Evolutionary conservation across 2,888 invertebrate genomes (phyloP), one percentile per base, ranked within the genome.

Genomic region (Macrophya annulata): DNA sequence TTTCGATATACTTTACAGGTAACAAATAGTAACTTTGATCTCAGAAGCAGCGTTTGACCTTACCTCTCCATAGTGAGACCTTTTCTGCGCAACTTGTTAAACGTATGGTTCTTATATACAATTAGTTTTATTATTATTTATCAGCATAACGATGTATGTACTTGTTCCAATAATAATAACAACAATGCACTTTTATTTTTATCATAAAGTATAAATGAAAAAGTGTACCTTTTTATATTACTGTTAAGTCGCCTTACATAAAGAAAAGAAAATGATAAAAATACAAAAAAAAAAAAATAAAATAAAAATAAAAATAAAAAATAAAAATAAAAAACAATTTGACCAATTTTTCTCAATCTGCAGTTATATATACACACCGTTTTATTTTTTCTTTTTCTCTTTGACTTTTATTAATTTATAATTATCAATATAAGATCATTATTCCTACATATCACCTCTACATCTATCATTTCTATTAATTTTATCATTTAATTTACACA

Each of bases 141-240:
- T 87, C 88, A 89, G 87, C 89, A 88, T 89, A 89, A 89, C 87
- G 88, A 87, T 89, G 88, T 89, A 91, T 89, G 89, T 90, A 90
- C 88, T 91, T 90, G 89, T 90, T 90, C 88, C 88, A 88, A 89
- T 76, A 85, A 84, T 74, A 51, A 86, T 84, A 85, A 84, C 76
- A 76, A 81, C 65, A 84, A 87, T 86, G 86, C 86, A 87, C 86
- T 89, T 89, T 92, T 91, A 91, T 91, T 92, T 89, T 89, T 90
- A 91, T 90, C 90, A 89, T 89, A 89, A 86, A 76, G 86, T 88
- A 88, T 87, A 74, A 74, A 74, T 45, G n/a, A 88, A 89, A 87
- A 90, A 90, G 89, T 91, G 90, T 91, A 91, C 90, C 90, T 90
- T 91, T 91, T 91, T 90, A 89, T 90, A 90, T 91, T 89, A 90